A percentile compares a stretch with the other conserved stretches of the same genome.
These are phyloP conservation scores for Allacma fusca DNA, from an alignment of 2,888 invertebrate species.

Conservation along the genomic window DNA sequence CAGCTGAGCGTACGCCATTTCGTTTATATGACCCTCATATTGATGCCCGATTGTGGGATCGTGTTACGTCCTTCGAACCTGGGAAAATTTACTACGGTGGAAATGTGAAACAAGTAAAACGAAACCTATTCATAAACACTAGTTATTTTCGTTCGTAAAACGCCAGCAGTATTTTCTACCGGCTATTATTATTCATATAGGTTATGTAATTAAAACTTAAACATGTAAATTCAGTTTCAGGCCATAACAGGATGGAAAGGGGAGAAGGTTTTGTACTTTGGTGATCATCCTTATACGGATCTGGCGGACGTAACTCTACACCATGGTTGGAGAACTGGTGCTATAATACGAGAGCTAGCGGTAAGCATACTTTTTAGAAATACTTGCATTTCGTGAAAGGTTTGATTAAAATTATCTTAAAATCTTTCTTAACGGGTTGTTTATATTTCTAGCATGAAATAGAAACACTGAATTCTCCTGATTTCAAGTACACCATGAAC, in stretches of 20 bases:
- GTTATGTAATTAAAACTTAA: too few species aligned
- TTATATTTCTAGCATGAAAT: slow-evolving; percentile 85
- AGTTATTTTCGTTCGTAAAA: not conserved
- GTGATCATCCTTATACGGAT: slow-evolving; percentile 97
- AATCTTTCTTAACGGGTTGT: too few species aligned
- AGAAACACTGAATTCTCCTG: slow-evolving; percentile 79
- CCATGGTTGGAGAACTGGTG: slow-evolving; percentile 90
- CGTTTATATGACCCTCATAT: slow-evolving; percentile 83
- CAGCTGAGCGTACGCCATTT: slow-evolving; percentile 84
- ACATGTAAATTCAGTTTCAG: too few species aligned
- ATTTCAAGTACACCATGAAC: slow-evolving; percentile 87
- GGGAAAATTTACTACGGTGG: slow-evolving; percentile 95
- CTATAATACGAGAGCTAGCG: slow-evolving; percentile 92
- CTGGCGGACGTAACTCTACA: slow-evolving; percentile 94
- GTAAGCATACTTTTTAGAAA: too few species aligned
- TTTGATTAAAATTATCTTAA: not conserved
- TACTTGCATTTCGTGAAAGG: too few species aligned
- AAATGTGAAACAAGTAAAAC: slow-evolving; percentile 77
- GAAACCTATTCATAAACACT: too few species aligned
- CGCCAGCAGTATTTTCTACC: too few species aligned
- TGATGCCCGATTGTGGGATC: slow-evolving; percentile 88
- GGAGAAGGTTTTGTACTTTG: slow-evolving; percentile 93
- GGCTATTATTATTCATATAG: too few species aligned
- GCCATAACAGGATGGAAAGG: slow-evolving; percentile 92
- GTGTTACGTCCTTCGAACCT: slow-evolving; percentile 83